These are phyloP conservation scores for Macrobrachium rosenbergii DNA, from an alignment of 1,140 invertebrate species.

Conservation along the genomic window DNA sequence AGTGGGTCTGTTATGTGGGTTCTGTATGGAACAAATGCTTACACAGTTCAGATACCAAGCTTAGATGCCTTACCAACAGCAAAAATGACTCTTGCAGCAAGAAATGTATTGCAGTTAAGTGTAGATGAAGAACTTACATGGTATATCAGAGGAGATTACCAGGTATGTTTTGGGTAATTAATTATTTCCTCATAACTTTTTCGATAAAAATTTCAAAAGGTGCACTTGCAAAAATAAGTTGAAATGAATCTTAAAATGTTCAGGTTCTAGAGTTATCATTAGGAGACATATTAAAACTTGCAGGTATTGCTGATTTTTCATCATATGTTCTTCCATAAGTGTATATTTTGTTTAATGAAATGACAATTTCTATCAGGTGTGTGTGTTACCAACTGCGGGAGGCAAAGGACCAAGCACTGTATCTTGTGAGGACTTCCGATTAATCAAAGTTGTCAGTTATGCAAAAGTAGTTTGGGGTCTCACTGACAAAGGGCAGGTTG, in stretches of 20 bases:
- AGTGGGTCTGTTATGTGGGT: constrained; percentile 37
- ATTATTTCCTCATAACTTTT: neutral
- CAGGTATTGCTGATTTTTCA: neutral
- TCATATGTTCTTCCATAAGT: neutral
- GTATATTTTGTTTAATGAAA: neutral
- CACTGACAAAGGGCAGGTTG: constrained; percentile 32
- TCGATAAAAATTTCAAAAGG: too few relatives aligned
- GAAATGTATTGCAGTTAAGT: constrained; percentile 29
- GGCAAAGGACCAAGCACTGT: neutral
- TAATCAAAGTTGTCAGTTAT: constrained; percentile 27
- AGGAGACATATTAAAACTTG: too few relatives aligned
- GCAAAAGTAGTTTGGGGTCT: constrained; percentile 50
- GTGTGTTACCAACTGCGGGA: constrained; percentile 29
- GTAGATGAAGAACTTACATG: constrained; percentile 44
- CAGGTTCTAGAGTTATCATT: too few relatives aligned
- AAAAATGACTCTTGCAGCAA: constrained; percentile 24
- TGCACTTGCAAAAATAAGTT: too few relatives aligned
- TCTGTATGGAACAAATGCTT: constrained; percentile 24
- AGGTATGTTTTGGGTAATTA: neutral
- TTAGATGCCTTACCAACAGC: neutral
- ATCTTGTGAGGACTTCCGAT: neutral
- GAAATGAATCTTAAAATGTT: too few relatives aligned
- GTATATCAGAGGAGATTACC: constrained; percentile 25
- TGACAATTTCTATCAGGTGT: constrained; percentile 26
- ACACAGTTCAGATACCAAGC: constrained; percentile 12